These are phyloP conservation scores for Armadillidium nasatum DNA, from an alignment of 1,140 invertebrate species.

Conservation along the genomic window DNA sequence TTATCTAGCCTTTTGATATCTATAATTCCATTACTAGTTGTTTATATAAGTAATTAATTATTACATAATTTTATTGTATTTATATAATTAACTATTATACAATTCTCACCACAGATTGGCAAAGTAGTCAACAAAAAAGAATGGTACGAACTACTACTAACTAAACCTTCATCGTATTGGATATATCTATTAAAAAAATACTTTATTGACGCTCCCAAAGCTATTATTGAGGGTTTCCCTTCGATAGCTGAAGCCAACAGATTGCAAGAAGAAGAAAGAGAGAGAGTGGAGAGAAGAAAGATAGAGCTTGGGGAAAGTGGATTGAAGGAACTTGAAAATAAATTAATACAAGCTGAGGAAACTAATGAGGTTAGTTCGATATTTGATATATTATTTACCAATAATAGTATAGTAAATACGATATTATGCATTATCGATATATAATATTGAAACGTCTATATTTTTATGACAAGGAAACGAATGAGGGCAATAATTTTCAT, in stretches of 20 bases:
- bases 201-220: slow-evolving; percentile 58
- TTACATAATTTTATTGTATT: too few species aligned
- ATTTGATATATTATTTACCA: too few species aligned
- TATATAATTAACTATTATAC: not conserved
- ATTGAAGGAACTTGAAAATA: slow-evolving; percentile 53
- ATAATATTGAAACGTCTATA: too few species aligned
- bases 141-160: slow-evolving; percentile 59
- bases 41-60: too few species aligned
- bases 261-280: slow-evolving; percentile 36
- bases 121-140: slow-evolving; percentile 66
- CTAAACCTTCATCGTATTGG: slow-evolving; percentile 67
- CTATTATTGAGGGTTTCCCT: slow-evolving; percentile 47
- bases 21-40: too few species aligned
- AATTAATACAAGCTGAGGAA: slow-evolving; percentile 63
- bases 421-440: too few species aligned
- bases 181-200: slow-evolving; percentile 63
- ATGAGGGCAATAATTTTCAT: too few species aligned
- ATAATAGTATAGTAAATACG: too few species aligned
- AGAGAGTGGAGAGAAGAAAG: slow-evolving; percentile 30
- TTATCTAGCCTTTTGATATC: too few species aligned
- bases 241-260: slow-evolving; percentile 36
- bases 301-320: slow-evolving; percentile 50
- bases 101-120: slow-evolving; percentile 57
- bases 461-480: too few species aligned
- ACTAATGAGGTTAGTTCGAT: slow-evolving; percentile 64